Base-by-base conservation (phyloP, 2,113 vertebrate species). In the Crotalus viridis region DNA sequence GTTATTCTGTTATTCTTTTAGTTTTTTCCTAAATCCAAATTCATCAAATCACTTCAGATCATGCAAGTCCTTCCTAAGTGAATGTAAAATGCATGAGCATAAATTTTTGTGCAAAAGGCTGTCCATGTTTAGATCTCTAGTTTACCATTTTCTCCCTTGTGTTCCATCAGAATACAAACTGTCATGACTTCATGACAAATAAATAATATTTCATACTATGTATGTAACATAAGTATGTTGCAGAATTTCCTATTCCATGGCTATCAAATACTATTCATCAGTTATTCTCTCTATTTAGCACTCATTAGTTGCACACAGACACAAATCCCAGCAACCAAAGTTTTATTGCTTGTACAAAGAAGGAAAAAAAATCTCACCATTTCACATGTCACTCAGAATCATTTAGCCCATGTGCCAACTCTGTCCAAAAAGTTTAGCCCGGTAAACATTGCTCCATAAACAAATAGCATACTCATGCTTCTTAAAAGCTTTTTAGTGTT, bases 161-260 rank as follows among this genome's bases (percentile, higher is more conserved):
- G 90, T 93, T 96, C 57, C 56, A 92, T 96, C 94, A 96, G 94
- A 94, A 92, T 96, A 91, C 94, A 95, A 90, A 87, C 56, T 94
- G 92, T 96, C 94, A 93, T 93, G 95, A 95, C 93, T 93, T 95
- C 92, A 96, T 95, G 94, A 97, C 97, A 97, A 97, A 94, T 96
- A 97, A 97, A 95, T 96, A 96, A 95, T 95, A 92, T 95, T 96
- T 96, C 93, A 95, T 93, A 95, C 95, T 93, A 89, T 94, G 95
- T 94, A 95, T 94, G 90, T 95, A 96, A 96, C 92, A 95, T 93
- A 90, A 90, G 94, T 95, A 95, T 94, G 93, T 96, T 95, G 92
- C 95, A 97, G 96, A 94, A 93, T 93, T 94, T 54, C 87, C 90
- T 91, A 19, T 28, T 61, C 54, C 95, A 95, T 95, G 17, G 48